Conservation (phyloP, 2,888 invertebrate genomes). For the Pyrocoelia pectoralis region DNA sequence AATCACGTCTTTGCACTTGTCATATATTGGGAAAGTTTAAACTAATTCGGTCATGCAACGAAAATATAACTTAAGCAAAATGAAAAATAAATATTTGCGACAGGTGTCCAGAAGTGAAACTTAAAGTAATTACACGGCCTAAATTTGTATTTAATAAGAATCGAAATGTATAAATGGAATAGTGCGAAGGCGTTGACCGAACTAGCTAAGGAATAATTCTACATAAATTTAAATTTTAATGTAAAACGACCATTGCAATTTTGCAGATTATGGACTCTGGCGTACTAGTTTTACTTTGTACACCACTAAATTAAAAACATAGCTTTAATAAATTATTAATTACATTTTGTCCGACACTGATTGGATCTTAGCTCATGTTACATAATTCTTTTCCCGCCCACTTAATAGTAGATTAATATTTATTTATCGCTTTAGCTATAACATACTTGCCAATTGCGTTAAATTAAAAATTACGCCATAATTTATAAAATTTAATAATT, state of each 20-base stretch:
- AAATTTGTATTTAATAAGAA: conserved; percentile 44
- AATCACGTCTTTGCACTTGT: too few relatives aligned
- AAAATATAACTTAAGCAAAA: background rate
- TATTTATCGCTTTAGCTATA: background rate
- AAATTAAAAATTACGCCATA: background rate
- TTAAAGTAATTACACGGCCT: conserved; percentile 45
- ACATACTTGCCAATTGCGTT: background rate
- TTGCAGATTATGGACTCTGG: conserved; percentile 42
- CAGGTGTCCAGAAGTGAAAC: conserved; percentile 35
- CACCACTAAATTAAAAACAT: conserved; percentile 6
- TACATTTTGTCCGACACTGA: background rate
- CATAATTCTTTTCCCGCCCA: background rate
- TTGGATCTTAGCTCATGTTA: background rate
- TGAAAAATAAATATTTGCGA: background rate
- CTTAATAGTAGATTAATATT: background rate
- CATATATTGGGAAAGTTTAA: background rate
- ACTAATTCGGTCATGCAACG: background rate
- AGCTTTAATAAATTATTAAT: conserved; percentile 8
- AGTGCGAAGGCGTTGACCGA: conserved; percentile 49
- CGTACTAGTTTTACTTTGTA: conserved; percentile 33
- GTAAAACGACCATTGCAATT: conserved; percentile 41
- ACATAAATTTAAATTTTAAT: conserved; percentile 52
- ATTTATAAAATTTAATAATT: background rate
- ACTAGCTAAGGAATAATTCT: conserved; percentile 49
- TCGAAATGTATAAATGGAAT: conserved; percentile 45